Base-by-base conservation (phyloP, 2,888 invertebrate species). In the Erannis defoliaria region DNA sequence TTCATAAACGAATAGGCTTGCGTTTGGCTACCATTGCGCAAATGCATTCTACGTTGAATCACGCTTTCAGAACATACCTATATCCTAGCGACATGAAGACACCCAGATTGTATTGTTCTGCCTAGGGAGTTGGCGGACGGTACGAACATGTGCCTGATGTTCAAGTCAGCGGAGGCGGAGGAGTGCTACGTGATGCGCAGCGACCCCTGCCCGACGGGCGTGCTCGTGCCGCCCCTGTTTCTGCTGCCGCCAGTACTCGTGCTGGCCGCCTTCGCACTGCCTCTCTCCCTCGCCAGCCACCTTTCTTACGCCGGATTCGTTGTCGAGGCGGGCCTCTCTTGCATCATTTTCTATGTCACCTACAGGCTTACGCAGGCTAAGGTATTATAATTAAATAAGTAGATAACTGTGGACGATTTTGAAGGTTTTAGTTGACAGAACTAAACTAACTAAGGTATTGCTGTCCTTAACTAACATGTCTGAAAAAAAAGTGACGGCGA, bases 61-160 rank as follows among this genome's bases (percentile, higher is more conserved):
- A 2, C 26, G n/a, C n/a, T n/a, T 26, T 26, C 4, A 6, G 4
- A 26, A 26, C 6, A 26, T 6, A 1, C 26, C 26, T 1, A 26
- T 26, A 6, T 26, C 5, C 26, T 26, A 0, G 26, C 26, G 26
- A 26, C 26, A 6, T 6, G 26, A 26, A 26, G 26, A 1, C 26
- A 26, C 8, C 26, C 4, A 26, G 4, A 8, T 45, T 8, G 8
- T 2, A 16, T 45, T 26, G 10, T 9, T 53, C 5, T 55, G 23
- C 49, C 57, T 65, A 93, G 93, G 80, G 92, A 93, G 67, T 73
- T 93, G 64, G 90, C 87, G 46, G 87, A 91, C 51, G 89, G 85
- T 37, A 92, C 89, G 37, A 90, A 85, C 40, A 64, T 88, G 5
- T 90, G 89, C 77, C 80, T 89, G 73, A 88, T 86, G 63, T 93